These are phyloP conservation scores for Vulpes ferrilata DNA, from an alignment of 2,113 vertebrate species.

Conservation along the genomic window DNA sequence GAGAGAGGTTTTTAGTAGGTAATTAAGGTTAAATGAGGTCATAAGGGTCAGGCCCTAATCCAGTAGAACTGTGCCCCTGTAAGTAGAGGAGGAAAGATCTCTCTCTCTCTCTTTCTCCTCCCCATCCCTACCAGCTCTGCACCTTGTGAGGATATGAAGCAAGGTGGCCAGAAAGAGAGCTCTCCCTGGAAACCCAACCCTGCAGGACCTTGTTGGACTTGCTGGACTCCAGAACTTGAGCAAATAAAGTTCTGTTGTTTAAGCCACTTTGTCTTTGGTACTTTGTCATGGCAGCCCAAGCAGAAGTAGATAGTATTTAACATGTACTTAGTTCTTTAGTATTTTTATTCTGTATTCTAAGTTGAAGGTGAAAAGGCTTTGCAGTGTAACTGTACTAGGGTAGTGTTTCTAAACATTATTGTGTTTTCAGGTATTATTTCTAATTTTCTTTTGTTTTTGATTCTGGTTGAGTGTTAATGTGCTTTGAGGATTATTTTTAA, in stretches of 20 bases:
- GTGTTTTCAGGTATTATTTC: constrained; percentile 32
- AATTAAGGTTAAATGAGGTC: background rate
- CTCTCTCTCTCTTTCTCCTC: background rate
- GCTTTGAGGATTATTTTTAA: constrained; percentile 26
- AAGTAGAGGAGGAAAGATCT: background rate
- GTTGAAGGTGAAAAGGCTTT: background rate
- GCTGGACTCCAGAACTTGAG: background rate
- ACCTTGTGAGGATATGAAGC: background rate
- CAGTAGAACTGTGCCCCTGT: background rate
- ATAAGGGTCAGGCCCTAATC: background rate
- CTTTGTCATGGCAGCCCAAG: background rate
- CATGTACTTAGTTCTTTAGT: background rate
- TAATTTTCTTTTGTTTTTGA: constrained; percentile 37
- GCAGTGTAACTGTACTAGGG: background rate
- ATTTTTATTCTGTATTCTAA: constrained; percentile 16
- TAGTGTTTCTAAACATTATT: constrained; percentile 3
- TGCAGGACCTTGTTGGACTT: background rate
- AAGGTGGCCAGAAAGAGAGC: background rate
- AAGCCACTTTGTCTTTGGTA: background rate
- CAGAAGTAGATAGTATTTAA: background rate
- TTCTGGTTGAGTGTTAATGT: background rate
- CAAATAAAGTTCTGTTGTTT: constrained; percentile 5
- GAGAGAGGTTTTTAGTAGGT: background rate
- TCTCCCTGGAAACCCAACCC: background rate
- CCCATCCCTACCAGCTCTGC: background rate